Evolutionary conservation across 2,113 vertebrate species (phyloP).

Genomic region (Benitochromis conjunctus): DNA sequence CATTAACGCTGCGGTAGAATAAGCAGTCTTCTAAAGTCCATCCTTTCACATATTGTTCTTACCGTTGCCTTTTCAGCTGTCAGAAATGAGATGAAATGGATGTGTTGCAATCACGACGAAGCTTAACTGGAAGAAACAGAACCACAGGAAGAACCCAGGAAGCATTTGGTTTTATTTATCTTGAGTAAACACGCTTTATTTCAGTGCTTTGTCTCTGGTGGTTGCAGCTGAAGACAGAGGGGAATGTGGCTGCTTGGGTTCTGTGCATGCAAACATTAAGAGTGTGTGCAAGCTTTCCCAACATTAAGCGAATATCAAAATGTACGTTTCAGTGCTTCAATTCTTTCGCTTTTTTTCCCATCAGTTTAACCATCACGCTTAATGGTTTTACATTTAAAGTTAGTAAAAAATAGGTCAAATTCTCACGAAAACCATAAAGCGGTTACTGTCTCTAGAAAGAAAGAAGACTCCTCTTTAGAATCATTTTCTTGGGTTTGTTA

Average conservation of each 20-base stretch:
- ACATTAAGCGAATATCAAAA: neutral
- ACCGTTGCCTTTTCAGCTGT: constrained; percentile 31
- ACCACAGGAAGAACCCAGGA: neutral
- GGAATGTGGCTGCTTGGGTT: neutral
- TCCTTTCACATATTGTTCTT: neutral
- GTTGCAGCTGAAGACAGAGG: neutral
- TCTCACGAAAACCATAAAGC: neutral
- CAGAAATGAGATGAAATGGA: neutral
- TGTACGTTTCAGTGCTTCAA: constrained; percentile 7
- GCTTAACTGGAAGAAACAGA: neutral
- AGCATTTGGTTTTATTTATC: neutral
- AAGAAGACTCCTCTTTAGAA: neutral
- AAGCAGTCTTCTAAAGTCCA: neutral
- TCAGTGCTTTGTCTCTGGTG: neutral
- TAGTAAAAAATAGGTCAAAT: neutral
- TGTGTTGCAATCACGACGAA: neutral
- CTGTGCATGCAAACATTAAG: neutral
- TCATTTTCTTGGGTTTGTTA: neutral
- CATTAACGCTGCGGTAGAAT: neutral
- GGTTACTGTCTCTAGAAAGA: neutral
- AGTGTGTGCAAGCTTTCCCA: neutral
- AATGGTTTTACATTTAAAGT: neutral
- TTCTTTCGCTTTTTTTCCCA: neutral
- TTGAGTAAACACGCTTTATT: neutral
- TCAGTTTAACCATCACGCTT: neutral